phyloP scores from a whole-genome alignment of 2,797 vertebrate genomes.

The Knipowitschia caucasica region DNA sequence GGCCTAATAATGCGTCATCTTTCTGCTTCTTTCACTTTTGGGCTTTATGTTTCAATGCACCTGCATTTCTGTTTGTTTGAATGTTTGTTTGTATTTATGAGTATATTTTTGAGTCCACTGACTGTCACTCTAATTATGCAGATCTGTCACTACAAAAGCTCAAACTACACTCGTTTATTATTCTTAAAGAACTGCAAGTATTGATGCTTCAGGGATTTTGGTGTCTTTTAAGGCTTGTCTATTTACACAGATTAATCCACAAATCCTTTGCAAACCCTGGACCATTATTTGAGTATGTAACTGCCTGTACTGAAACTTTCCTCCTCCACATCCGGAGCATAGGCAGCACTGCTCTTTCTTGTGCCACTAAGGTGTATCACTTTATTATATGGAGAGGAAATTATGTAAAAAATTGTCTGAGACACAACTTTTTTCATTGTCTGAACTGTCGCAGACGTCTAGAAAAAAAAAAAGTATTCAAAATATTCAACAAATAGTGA shows the following conservation, averaged over 20 bases:
- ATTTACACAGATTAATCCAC: conserved; percentile 26
- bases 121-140: conserved; percentile 5
- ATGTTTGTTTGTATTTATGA: conserved; percentile 67
- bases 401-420: too few relatives aligned
- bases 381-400: too few relatives aligned
- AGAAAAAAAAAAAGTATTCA: too few relatives aligned
- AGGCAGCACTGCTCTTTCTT: conserved; percentile 33
- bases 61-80: conserved; percentile 54
- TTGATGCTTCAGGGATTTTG: conserved; percentile 39
- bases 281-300: neutral
- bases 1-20: conserved; percentile 29
- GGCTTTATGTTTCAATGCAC: conserved; percentile 39
- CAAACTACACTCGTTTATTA: conserved; percentile 12
- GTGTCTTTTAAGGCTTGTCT: conserved; percentile 18
- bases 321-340: conserved; percentile 39
- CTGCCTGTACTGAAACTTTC: conserved; percentile 17
- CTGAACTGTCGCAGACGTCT: too few relatives aligned
- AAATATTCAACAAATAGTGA: too few relatives aligned
- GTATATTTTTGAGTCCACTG: conserved; percentile 34
- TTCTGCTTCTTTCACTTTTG: conserved; percentile 42
- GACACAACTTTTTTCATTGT: too few relatives aligned
- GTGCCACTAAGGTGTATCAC: neutral
- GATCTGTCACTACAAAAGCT: conserved; percentile 4
- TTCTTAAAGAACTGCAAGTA: conserved; percentile 29
- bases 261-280: conserved; percentile 16